Percentiles rank a stretch among this genome's conserved stretches.
These are phyloP conservation scores for Microcebus jonahi DNA, from an alignment of 2,113 vertebrate genomes.

Conservation along the genomic window DNA sequence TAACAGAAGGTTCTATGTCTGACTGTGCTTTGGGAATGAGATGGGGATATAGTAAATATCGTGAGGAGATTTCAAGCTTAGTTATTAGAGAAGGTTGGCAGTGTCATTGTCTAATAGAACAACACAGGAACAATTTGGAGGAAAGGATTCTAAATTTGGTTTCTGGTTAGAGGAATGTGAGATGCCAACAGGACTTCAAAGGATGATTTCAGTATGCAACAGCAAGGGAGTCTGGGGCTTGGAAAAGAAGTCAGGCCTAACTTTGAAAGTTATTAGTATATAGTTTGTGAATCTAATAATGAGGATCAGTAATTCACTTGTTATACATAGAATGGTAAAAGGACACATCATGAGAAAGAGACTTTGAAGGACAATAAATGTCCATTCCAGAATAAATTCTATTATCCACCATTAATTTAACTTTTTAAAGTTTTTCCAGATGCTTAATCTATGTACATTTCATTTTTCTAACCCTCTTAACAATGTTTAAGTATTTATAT, in stretches of 20 bases:
- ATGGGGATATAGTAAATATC: not conserved
- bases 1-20: not conserved
- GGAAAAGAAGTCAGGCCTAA: not conserved
- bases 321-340: not conserved
- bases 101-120: not conserved
- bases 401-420: not conserved
- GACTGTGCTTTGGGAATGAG: not conserved
- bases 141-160: not conserved
- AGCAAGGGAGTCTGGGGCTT: not conserved
- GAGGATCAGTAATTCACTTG: not conserved
- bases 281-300: not conserved
- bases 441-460: not conserved
- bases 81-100: not conserved
- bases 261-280: not conserved
- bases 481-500: not conserved
- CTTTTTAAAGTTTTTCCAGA: not conserved
- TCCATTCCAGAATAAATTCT: not conserved
- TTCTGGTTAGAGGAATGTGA: not conserved
- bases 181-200: not conserved
- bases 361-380: not conserved
- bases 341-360: not conserved
- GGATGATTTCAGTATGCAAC: not conserved
- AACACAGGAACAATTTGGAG: not conserved
- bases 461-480: not conserved
- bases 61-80: not conserved